Evolutionary conservation across 2,113 vertebrate genomes (phyloP), one percentile per base, ranked within the genome.

Genomic region (Cynoglossus semilaevis): DNA sequence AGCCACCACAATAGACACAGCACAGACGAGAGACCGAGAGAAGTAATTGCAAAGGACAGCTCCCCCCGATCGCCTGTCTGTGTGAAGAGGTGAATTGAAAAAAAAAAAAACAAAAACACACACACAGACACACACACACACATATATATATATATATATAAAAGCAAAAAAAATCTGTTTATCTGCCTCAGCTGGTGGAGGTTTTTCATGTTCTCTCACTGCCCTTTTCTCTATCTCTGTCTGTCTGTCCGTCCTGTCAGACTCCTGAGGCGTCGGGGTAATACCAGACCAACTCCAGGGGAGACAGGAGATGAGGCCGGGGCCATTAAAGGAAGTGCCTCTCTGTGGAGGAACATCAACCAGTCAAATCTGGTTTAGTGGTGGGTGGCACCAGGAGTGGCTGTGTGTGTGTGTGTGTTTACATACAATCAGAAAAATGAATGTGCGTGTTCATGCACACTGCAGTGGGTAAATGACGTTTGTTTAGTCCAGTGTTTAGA

Each of bases 251-350:
- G 13, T 67, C 70, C 58, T 51, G 72, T 78, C 81, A 73, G 72
- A 49, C 74, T 74, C 67, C 70, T 48, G 65, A 75, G 78, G 74
- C 63, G 67, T 75, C 66, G 58, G 64, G 51, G 74, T 70, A 57
- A 54, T 77, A 79, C 82, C 73, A 83, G 70, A 54, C 68, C 8
- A 82, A 75, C 80, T 82, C 75, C 74, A 66, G 75, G 72, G 70
- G 76, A 81, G 80, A 79, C 56, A 71, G 75, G 72, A 79, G 77
- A 85, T 63, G 77, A 80, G 73, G 79, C 74, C 61, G 7, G 63
- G 57, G 72, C 75, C 83, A 85, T 85, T 84, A 84, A 77, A 69
- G 77, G 76, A 82, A 82, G 76, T 81, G 69, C 58, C 58, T 81
- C 64, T 58, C 67, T 7, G 18, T 64, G 59, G 66, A 82, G 52